Evolutionary conservation across 2,888 invertebrate genomes (phyloP).

Genomic region (Chaetogeoica ovagalla): DNA sequence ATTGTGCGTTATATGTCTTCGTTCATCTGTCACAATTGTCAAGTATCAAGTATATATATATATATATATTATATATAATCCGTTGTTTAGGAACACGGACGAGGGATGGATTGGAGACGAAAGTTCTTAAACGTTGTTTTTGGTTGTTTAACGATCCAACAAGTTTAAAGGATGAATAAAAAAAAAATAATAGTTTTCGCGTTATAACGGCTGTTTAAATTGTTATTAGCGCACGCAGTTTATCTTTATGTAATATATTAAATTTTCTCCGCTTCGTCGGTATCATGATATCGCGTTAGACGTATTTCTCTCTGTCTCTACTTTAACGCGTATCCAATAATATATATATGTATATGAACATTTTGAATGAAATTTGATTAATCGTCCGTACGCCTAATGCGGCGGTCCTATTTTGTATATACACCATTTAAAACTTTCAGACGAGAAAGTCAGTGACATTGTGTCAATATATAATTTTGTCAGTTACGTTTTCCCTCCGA

Average conservation of each 20-base stretch:
- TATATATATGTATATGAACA: background rate
- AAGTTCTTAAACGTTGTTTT: background rate
- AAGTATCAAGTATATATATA: no score
- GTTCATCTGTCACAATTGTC: background rate
- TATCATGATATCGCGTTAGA: background rate
- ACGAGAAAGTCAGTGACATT: background rate
- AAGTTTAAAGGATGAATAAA: background rate
- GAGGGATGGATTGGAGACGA: background rate
- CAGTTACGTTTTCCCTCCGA: no score
- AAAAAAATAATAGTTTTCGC: background rate
- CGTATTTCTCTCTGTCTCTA: background rate
- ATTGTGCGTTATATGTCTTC: background rate
- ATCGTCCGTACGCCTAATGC: background rate
- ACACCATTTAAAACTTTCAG: background rate
- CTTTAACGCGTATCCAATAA: background rate
- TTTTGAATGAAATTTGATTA: constrained; percentile 34
- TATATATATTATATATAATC: no score
- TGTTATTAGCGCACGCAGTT: constrained; percentile 1
- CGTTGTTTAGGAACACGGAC: background rate
- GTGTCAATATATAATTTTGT: no score
- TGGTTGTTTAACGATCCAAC: background rate
- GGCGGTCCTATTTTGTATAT: background rate
- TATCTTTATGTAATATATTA: constrained; percentile 18
- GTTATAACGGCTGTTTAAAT: background rate
- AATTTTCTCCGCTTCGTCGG: background rate